Evolutionary conservation across 2,113 vertebrate genomes (phyloP).

Genomic region (Zeus faber): DNA sequence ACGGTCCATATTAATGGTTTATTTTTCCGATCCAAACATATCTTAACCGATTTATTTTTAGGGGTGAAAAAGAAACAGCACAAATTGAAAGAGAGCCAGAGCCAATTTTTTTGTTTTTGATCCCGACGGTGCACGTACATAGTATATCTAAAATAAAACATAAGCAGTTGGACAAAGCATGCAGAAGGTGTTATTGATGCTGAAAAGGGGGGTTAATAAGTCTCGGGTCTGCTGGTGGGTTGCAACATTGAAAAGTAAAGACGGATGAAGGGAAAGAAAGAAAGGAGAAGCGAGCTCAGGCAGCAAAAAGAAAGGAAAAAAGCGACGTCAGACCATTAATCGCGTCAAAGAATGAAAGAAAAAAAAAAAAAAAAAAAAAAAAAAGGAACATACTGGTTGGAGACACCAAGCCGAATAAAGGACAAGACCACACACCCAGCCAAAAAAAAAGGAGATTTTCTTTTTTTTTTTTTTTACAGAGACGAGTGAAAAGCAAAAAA

Average conservation of each 20-base stretch:
- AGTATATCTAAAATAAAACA: constrained; percentile 70
- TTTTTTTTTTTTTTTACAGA: no score
- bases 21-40: no score
- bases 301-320: no score
- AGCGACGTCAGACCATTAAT: constrained; percentile 70
- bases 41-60: no score
- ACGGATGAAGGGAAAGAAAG: constrained; percentile 71
- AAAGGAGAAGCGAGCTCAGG: no score
- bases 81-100: no score
- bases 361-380: constrained; percentile 74
- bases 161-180: constrained; percentile 84
- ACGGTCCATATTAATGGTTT: no score
- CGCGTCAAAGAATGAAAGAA: constrained; percentile 68
- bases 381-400: constrained; percentile 74
- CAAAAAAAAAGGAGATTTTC: constrained; percentile 79
- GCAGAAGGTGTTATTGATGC: constrained; percentile 92
- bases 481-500: constrained; percentile 84
- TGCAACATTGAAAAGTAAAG: constrained; percentile 88
- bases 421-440: constrained; percentile 98
- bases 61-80: no score
- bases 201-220: constrained; percentile 83
- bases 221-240: constrained; percentile 84
- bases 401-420: constrained; percentile 93
- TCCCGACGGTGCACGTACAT: no score
- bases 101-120: no score